Percentiles rank a stretch among this genome's conserved stretches.
Conservation (phyloP, 2,113 vertebrate genomes). For the Rana temporaria region DNA sequence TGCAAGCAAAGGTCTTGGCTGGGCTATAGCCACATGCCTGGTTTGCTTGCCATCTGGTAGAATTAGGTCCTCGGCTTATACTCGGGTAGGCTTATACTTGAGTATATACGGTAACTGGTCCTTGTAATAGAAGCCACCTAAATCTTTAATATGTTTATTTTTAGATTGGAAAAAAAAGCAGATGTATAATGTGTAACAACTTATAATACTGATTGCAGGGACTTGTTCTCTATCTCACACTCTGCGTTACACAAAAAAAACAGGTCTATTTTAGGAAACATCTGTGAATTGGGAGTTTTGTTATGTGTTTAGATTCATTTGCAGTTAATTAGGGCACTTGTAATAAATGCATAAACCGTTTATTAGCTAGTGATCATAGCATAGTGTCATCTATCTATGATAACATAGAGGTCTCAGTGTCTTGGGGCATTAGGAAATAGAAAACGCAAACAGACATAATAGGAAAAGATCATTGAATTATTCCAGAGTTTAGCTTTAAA, state of each 20-base stretch:
- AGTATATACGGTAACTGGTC: too few relatives aligned
- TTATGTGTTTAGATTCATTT: slow-evolving; percentile 43
- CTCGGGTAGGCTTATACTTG: too few relatives aligned
- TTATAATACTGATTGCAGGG: neutral
- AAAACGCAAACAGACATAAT: neutral
- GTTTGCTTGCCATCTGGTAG: too few relatives aligned
- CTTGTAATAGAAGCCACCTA: too few relatives aligned
- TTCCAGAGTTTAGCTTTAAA: too few relatives aligned
- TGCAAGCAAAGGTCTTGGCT: too few relatives aligned
- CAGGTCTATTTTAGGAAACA: slow-evolving; percentile 38
- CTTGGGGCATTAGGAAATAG: neutral
- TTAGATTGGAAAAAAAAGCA: neutral
- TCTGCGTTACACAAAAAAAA: neutral
- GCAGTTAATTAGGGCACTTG: slow-evolving; percentile 29
- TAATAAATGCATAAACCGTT: slow-evolving; percentile 3
- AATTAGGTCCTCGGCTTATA: too few relatives aligned
- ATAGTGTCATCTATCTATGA: neutral
- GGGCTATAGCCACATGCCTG: too few relatives aligned
- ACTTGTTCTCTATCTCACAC: slow-evolving; percentile 37
- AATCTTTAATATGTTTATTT: slow-evolving; percentile 14
- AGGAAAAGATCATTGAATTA: neutral
- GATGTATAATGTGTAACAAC: neutral
- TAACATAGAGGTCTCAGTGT: neutral
- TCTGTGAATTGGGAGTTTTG: slow-evolving; percentile 30
- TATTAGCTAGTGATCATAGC: slow-evolving; percentile 20